Percentiles rank a stretch among this genome's conserved stretches.
Conservation (phyloP, 2,888 invertebrate genomes). For the Synergus japonicus region DNA sequence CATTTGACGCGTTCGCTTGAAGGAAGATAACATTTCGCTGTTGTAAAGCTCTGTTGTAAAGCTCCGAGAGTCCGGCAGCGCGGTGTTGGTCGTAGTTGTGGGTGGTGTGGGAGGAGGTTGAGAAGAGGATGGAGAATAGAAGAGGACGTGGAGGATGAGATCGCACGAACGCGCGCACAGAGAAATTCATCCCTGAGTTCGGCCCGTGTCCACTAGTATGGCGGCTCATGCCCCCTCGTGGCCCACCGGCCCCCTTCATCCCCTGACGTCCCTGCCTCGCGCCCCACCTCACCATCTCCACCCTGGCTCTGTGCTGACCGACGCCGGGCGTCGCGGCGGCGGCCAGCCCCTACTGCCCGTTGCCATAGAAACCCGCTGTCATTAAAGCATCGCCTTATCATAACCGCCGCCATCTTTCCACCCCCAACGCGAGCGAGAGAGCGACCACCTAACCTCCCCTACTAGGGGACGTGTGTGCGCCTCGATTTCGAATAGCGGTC, state of each 20-base stretch:
- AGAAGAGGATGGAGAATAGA: conserved; percentile 50
- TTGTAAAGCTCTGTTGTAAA: conserved; percentile 61
- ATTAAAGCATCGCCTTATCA: conserved; percentile 78
- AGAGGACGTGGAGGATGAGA: conserved; percentile 61
- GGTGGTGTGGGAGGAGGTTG: conserved; percentile 44
- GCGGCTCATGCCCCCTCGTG: conserved; percentile 72
- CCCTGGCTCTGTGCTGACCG: conserved; percentile 71
- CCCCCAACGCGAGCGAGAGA: conserved; percentile 59
- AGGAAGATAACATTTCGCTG: conserved; percentile 68
- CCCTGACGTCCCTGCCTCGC: conserved; percentile 54
- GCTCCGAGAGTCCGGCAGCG: conserved; percentile 50
- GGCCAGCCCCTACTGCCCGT: conserved; percentile 74
- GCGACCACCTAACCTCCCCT: conserved; percentile 60
- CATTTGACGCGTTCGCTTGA: conserved; percentile 45
- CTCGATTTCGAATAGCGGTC: conserved; percentile 60
- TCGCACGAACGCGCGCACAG: conserved; percentile 65
- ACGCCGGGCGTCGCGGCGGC: conserved; percentile 74
- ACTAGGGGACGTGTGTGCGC: conserved; percentile 43
- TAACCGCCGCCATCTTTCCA: conserved; percentile 77
- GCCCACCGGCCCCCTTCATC: conserved; percentile 58
- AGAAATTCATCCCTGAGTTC: conserved; percentile 73
- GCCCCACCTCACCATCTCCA: conserved; percentile 49
- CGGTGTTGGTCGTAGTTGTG: conserved; percentile 36
- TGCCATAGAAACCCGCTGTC: conserved; percentile 76
- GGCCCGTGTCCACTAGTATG: conserved; percentile 75